Evolutionary conservation across 2,113 vertebrate genomes (phyloP).

Genomic region (Mormoops blainvillei): DNA sequence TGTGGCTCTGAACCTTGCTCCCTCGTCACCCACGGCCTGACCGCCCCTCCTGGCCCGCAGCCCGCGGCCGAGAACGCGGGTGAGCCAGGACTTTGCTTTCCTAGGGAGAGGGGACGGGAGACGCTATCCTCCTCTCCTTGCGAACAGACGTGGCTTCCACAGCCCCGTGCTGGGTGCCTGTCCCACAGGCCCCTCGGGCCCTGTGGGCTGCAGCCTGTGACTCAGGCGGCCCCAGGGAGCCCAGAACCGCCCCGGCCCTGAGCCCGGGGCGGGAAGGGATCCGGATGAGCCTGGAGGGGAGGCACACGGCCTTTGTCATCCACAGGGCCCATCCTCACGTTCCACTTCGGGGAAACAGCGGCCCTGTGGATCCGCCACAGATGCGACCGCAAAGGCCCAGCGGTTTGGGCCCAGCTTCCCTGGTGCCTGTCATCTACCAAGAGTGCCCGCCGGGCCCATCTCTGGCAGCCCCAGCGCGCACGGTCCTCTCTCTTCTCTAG

Average conservation of each 20-base stretch:
- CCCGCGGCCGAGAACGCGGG: not conserved
- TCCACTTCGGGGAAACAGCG: not conserved
- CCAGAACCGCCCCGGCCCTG: not conserved
- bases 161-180: not conserved
- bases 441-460: accelerated
- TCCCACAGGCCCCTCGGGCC: not conserved
- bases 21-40: accelerated
- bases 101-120: not conserved
- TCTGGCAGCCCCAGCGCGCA: not conserved
- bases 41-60: not conserved
- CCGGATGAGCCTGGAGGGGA: not conserved
- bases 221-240: not conserved
- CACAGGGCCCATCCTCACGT: accelerated
- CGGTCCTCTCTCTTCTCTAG: accelerated
- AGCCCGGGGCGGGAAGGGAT: accelerated
- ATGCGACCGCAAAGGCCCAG: accelerated
- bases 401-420: too few relatives aligned
- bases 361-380: accelerated
- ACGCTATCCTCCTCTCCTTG: not conserved
- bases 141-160: not conserved
- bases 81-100: not conserved
- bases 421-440: too few relatives aligned
- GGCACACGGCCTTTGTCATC: not conserved
- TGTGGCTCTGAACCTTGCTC: not conserved
- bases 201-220: not conserved